These are phyloP conservation scores for Tenthredo amoena DNA, from an alignment of 2,888 invertebrate species.

Conservation along the genomic window DNA sequence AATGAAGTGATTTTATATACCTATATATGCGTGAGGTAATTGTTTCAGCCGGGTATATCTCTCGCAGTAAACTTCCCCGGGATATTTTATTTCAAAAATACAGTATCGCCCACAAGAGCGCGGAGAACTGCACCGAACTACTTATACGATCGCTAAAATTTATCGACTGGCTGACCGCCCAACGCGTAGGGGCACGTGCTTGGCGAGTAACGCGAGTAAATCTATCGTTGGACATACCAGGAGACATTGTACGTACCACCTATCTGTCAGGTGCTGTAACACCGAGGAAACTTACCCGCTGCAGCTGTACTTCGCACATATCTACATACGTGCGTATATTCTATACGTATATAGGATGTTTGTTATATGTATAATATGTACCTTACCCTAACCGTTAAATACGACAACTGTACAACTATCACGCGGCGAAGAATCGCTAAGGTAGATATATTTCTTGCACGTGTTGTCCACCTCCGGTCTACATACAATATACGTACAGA, in stretches of 20 bases:
- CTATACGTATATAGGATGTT: neutral
- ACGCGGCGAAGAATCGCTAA: slow-evolving; percentile 39
- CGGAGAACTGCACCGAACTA: slow-evolving; percentile 39
- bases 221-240: slow-evolving; percentile 60
- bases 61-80: neutral
- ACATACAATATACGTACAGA: slow-evolving; percentile 13
- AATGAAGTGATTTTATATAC: neutral
- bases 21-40: neutral
- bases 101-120: slow-evolving; percentile 32
- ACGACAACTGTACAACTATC: slow-evolving; percentile 50
- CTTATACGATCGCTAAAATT: slow-evolving; percentile 45
- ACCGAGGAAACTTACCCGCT: slow-evolving; percentile 20
- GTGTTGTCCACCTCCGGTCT: slow-evolving; percentile 46
- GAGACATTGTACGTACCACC: slow-evolving; percentile 57
- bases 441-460: slow-evolving; percentile 47
- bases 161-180: slow-evolving; percentile 47
- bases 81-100: neutral
- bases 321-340: neutral
- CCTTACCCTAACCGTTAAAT: slow-evolving; percentile 37
- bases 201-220: slow-evolving; percentile 60
- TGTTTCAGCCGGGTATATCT: neutral
- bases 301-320: slow-evolving; percentile 27
- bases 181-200: slow-evolving; percentile 51
- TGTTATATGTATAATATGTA: neutral
- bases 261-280: slow-evolving; percentile 52